phyloP scores from a whole-genome alignment of 2,113 vertebrate species.

The Perca flavescens region DNA sequence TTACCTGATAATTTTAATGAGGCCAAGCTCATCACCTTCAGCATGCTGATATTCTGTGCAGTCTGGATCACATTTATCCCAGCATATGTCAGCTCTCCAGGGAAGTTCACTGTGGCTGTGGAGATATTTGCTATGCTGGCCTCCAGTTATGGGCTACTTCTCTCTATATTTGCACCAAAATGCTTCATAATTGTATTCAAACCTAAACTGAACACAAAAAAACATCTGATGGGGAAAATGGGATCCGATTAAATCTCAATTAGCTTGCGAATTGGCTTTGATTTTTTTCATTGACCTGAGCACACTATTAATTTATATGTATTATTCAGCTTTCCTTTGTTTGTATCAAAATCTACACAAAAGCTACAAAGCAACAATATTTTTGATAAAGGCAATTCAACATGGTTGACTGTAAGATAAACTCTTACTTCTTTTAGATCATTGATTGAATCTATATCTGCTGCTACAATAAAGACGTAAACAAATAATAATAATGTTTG shows the following conservation, averaged over 20 bases:
- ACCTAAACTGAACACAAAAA: constrained; percentile 79
- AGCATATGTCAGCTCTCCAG: constrained; percentile 81
- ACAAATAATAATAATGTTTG: no score
- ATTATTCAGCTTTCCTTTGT: no score
- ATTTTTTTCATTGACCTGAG: no score
- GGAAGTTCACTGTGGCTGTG: constrained; percentile 81
- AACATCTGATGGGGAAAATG: constrained; percentile 72
- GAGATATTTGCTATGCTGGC: constrained; percentile 83
- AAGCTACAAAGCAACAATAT: no score
- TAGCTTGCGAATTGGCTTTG: background rate
- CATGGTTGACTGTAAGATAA: no score
- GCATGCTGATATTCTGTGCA: constrained; percentile 80
- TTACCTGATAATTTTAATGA: constrained; percentile 79
- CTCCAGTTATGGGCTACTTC: constrained; percentile 77
- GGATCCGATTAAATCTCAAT: background rate
- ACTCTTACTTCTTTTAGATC: no score
- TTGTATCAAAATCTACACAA: no score
- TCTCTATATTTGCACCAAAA: constrained; percentile 80
- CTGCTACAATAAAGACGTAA: no score
- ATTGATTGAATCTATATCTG: no score
- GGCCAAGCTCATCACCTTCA: constrained; percentile 78
- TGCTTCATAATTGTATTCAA: constrained; percentile 76
- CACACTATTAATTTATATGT: no score
- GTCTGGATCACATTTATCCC: constrained; percentile 82
- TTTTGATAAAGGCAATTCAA: no score